Evolutionary conservation across 1,140 invertebrate genomes (phyloP).

Genomic region (Drosophila miranda): DNA sequence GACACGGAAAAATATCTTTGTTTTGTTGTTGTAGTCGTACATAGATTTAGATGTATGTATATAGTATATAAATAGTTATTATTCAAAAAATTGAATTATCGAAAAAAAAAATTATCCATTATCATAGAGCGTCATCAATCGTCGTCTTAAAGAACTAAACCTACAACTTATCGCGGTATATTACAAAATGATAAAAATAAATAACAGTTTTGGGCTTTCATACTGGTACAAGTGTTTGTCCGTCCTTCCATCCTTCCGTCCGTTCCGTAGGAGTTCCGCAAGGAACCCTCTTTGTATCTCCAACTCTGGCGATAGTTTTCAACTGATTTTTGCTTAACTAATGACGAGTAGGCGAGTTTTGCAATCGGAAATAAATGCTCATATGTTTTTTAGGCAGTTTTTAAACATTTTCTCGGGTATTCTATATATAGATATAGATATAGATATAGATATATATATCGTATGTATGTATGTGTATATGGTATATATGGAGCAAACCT

Average conservation of each 20-base stretch:
- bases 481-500: neutral
- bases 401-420: constrained; percentile 57
- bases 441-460: constrained; percentile 38
- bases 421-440: constrained; percentile 32
- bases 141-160: constrained; percentile 52
- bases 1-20: constrained; percentile 80
- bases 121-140: constrained; percentile 41
- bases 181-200: constrained; percentile 81
- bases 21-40: constrained; percentile 60
- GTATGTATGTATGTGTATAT: constrained; percentile 37
- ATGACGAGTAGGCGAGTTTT: constrained; percentile 73
- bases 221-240: constrained; percentile 72
- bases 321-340: constrained; percentile 54
- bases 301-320: constrained; percentile 29
- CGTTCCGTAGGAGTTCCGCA: neutral
- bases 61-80: constrained; percentile 77
- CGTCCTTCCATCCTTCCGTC: neutral
- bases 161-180: constrained; percentile 45
- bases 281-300: constrained; percentile 7
- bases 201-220: constrained; percentile 81
- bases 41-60: constrained; percentile 55
- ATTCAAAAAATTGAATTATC: constrained; percentile 79
- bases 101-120: constrained; percentile 66
- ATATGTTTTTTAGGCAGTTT: constrained; percentile 67
- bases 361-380: constrained; percentile 65